Conservation (phyloP, 2,888 invertebrate species). For the Synergus laeviventris region DNA sequence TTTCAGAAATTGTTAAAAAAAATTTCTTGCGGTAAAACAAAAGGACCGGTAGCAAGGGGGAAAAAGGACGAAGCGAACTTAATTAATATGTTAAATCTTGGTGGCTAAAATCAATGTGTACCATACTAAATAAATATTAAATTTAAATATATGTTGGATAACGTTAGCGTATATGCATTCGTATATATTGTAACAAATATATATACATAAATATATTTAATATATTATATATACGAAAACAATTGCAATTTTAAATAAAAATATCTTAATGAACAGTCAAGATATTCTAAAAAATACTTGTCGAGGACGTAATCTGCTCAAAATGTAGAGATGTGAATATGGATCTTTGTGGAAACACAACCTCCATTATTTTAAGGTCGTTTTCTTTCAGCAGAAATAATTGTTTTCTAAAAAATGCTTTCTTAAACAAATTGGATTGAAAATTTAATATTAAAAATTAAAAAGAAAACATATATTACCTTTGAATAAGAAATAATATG, state of each 20-base stretch:
- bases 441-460: neutral
- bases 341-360: neutral
- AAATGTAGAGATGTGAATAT: conserved; percentile 49
- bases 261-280: conserved; percentile 64
- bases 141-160: conserved; percentile 63
- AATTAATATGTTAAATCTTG: conserved; percentile 56
- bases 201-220: conserved; percentile 60
- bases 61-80: conserved; percentile 43
- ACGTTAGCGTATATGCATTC: conserved; percentile 55
- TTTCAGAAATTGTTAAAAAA: neutral
- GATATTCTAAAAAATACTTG: conserved; percentile 68
- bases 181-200: conserved; percentile 53
- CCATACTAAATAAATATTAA: conserved; percentile 66
- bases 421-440: neutral
- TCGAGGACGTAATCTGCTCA: conserved; percentile 68
- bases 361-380: neutral
- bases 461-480: neutral
- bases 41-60: conserved; percentile 26
- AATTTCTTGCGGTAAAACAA: neutral
- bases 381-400: neutral
- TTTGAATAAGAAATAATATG: neutral
- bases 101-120: conserved; percentile 69
- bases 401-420: neutral
- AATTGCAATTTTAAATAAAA: conserved; percentile 57
- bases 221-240: conserved; percentile 55